phyloP scores from a whole-genome alignment of 1,140 invertebrate species.

The Manduca sexta region DNA sequence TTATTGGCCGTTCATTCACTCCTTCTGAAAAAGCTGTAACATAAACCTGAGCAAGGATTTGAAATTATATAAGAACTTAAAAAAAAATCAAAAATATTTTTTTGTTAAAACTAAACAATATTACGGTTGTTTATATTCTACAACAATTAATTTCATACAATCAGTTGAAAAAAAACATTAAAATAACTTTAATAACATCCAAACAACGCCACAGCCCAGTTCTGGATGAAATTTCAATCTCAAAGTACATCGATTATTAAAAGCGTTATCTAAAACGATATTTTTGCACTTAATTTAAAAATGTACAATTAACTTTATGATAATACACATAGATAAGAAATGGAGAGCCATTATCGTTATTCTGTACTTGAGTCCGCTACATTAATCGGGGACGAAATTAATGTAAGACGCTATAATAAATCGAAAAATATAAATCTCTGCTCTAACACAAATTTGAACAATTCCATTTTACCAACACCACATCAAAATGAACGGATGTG shows the following conservation, averaged over 20 bases:
- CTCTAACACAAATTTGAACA: slow-evolving; percentile 51
- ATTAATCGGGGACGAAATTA: slow-evolving; percentile 45
- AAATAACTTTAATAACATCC: background rate
- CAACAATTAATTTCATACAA: too few relatives aligned
- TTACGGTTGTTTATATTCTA: too few relatives aligned
- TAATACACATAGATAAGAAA: slow-evolving; percentile 21
- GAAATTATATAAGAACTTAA: too few relatives aligned
- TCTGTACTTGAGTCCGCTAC: slow-evolving; percentile 32
- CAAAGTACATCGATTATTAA: background rate
- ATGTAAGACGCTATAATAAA: slow-evolving; percentile 52
- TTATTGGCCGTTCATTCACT: slow-evolving; percentile 18
- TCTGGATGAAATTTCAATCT: background rate
- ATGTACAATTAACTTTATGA: slow-evolving; percentile 4
- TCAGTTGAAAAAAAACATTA: too few relatives aligned
- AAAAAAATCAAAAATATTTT: too few relatives aligned
- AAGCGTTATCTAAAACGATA: slow-evolving; percentile 6
- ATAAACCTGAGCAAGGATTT: background rate
- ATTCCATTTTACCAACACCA: slow-evolving; percentile 44
- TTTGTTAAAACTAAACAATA: too few relatives aligned
- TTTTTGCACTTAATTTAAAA: background rate
- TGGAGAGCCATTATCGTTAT: slow-evolving; percentile 12
- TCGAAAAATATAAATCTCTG: slow-evolving; percentile 68
- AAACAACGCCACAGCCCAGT: background rate
- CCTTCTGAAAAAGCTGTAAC: background rate
- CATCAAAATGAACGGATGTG: background rate